Base-by-base conservation (phyloP, 2,797 vertebrate genomes). In the Atherinosoma microstoma region DNA sequence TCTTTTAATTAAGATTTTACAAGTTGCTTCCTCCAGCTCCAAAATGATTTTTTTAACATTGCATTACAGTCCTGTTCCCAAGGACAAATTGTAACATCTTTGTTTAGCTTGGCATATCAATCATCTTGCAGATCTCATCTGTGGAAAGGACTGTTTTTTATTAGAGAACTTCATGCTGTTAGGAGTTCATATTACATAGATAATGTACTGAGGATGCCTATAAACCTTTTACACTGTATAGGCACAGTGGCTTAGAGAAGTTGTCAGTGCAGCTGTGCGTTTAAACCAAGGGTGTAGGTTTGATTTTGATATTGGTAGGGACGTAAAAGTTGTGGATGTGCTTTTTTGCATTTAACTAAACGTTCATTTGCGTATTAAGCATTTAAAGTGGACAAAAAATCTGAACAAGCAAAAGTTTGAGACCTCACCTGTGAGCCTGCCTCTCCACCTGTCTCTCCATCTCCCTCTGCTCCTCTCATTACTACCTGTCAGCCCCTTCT, bases 1-100 rank as follows among this genome's bases (percentile, higher is more conserved):
- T 94, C 92, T 94, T 93, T 93, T 94, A 94, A 94, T 94, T 94
- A 93, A 92, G 91, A 94, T 92, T 94, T 90, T 83, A 92, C 85
- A 86, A 90, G 84, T 91, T 91, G 80, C 87, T 89, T 91, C 87
- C 82, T 83, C 68, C 70, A 83, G 79, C 85, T 89, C 58, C 36
- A 84, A 85, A 86, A 82, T 63, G n/a, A 35, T 34, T 72, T 79
- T 80, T 73, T 72, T 76, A 71, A 42, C 40, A 42, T 15, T 42
- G 71, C 64, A 58, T 73, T 77, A 58, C 75, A 66, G 73, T 36
- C 64, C 22, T 49, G 75, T 79, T 92, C 86, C 81, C 85, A 91
- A 91, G 92, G 90, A 92, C 91, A 78, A 70, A 87, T 85, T 76
- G 67, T 73, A 70, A 72, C 82, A 89, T 92, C 79, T 81, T 76